phyloP scores from a whole-genome alignment of 2,113 vertebrate genomes.

The Xenus cinereus region DNA sequence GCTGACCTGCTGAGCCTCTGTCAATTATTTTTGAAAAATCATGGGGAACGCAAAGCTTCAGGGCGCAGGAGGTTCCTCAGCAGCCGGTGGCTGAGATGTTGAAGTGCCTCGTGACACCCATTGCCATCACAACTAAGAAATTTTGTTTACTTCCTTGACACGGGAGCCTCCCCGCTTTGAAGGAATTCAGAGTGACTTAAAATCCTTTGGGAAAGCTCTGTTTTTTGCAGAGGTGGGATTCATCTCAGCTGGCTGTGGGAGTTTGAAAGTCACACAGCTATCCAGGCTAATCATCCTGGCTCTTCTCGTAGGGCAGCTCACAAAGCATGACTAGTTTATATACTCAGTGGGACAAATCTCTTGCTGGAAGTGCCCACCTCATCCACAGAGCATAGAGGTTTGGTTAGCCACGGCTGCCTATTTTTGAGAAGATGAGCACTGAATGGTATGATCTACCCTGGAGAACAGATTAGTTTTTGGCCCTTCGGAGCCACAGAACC shows the following conservation, averaged over 20 bases:
- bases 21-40: constrained; percentile 57
- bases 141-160: constrained; percentile 12
- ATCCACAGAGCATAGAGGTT: background rate
- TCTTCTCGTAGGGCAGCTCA: background rate
- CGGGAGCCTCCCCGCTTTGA: background rate
- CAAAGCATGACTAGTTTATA: background rate
- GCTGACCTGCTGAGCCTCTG: constrained; percentile 30
- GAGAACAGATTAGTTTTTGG: background rate
- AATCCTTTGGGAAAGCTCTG: constrained; percentile 4
- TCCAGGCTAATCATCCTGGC: background rate
- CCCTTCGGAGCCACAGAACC: background rate
- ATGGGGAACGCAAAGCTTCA: background rate
- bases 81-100: background rate
- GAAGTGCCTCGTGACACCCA: background rate
- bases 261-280: background rate
- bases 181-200: constrained; percentile 8
- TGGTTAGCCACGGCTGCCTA: background rate
- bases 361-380: background rate
- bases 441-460: background rate
- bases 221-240: background rate
- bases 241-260: background rate
- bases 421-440: background rate
- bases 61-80: constrained; percentile 7
- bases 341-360: background rate
- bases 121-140: background rate